Conservation (phyloP, 2,113 vertebrate genomes). For the Sapajus apella region DNA sequence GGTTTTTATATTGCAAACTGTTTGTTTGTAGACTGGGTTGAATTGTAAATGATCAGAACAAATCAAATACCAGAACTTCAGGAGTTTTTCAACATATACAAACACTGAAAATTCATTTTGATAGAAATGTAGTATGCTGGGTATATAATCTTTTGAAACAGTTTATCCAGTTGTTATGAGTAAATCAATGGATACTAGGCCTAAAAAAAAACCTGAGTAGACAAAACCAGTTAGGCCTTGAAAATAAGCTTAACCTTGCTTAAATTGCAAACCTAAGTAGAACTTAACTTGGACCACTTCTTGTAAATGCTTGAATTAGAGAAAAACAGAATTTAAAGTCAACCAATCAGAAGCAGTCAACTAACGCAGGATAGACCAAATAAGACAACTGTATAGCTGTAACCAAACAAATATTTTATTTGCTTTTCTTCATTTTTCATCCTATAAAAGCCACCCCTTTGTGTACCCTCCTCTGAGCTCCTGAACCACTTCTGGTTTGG, state of each 20-base stretch:
- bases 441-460: not conserved
- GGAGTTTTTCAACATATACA: not conserved
- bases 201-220: not conserved
- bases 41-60: not conserved
- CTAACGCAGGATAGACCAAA: not conserved
- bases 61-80: not conserved
- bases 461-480: not conserved
- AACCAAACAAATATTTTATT: not conserved
- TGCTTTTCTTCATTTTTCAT: not conserved
- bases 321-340: not conserved
- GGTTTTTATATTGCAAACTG: not conserved
- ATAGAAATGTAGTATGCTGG: not conserved
- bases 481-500: not conserved
- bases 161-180: not conserved
- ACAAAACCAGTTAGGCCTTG: not conserved
- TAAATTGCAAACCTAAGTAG: not conserved
- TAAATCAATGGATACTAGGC: not conserved
- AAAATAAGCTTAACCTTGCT: not conserved
- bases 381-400: not conserved
- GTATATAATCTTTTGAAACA: not conserved
- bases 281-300: not conserved
- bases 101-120: not conserved
- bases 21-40: not conserved
- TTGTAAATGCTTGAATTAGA: not conserved
- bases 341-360: not conserved